A percentile compares a stretch with the other conserved stretches of the same genome.
phyloP scores from a whole-genome alignment of 2,797 vertebrate species.

The Ciconia nigra region DNA sequence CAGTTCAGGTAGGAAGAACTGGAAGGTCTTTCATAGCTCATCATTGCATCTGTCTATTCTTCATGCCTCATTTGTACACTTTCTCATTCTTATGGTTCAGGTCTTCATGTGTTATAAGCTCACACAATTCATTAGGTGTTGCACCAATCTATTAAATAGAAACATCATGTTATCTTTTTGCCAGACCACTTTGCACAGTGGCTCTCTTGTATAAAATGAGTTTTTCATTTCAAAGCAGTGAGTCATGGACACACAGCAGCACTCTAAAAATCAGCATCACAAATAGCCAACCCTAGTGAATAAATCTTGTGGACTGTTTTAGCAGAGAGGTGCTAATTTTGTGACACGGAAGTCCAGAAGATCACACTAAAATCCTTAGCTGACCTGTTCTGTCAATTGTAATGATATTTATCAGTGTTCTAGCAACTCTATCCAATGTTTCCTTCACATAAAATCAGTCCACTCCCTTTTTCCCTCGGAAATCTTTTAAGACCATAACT shows the following conservation, averaged over 20 bases:
- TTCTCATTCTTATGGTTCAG: not conserved
- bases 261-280: not conserved
- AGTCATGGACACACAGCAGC: not conserved
- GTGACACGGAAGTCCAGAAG: not conserved
- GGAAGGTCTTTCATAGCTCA: not conserved
- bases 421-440: not conserved
- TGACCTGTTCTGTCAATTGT: not conserved
- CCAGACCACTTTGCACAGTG: not conserved
- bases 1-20: not conserved
- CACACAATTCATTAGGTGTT: not conserved
- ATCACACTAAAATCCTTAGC: not conserved
- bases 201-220: not conserved
- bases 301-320: not conserved
- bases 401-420: not conserved
- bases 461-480: not conserved
- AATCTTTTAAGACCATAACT: not conserved
- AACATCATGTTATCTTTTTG: not conserved
- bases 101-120: not conserved
- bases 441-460: not conserved
- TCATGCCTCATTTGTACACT: not conserved
- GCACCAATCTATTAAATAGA: not conserved
- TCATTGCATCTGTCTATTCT: not conserved
- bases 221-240: not conserved
- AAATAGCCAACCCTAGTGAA: not conserved
- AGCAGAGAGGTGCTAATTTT: not conserved